A percentile compares a stretch with the other conserved stretches of the same genome.
Conservation (phyloP, 1,140 invertebrate species). For the Drosophila lowei region DNA sequence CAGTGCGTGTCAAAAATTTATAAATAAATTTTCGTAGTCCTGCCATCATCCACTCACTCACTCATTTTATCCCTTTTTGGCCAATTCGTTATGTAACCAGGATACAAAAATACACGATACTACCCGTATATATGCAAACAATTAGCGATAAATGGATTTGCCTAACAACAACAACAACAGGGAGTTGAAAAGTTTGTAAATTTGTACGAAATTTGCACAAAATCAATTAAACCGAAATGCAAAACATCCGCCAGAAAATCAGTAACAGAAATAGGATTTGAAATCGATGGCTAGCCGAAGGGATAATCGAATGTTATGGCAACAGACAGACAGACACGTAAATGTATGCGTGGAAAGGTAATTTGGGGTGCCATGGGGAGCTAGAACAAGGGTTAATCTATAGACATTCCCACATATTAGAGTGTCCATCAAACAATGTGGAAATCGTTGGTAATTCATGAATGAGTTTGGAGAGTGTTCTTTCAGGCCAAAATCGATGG, state of each 20-base stretch:
- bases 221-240: constrained; percentile 65
- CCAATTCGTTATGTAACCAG: constrained; percentile 32
- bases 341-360: not conserved
- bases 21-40: constrained; percentile 11
- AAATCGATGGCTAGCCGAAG: not conserved
- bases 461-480: too few relatives aligned
- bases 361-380: not conserved
- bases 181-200: constrained; percentile 16
- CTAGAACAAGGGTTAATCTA: too few relatives aligned
- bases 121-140: constrained; percentile 22
- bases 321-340: constrained; percentile 6
- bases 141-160: constrained; percentile 45
- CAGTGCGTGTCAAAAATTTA: constrained; percentile 27
- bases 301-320: constrained; percentile 36
- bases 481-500: too few relatives aligned
- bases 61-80: constrained; percentile 8
- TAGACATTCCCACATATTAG: too few relatives aligned
- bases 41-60: constrained; percentile 4
- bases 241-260: constrained; percentile 23
- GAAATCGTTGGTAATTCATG: too few relatives aligned
- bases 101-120: constrained; percentile 21
- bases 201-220: constrained; percentile 39
- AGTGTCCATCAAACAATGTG: too few relatives aligned
- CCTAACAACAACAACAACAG: constrained; percentile 12
- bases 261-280: constrained; percentile 14